Base-by-base conservation (phyloP, 2,888 invertebrate species). In the Tridacna gigas region DNA sequence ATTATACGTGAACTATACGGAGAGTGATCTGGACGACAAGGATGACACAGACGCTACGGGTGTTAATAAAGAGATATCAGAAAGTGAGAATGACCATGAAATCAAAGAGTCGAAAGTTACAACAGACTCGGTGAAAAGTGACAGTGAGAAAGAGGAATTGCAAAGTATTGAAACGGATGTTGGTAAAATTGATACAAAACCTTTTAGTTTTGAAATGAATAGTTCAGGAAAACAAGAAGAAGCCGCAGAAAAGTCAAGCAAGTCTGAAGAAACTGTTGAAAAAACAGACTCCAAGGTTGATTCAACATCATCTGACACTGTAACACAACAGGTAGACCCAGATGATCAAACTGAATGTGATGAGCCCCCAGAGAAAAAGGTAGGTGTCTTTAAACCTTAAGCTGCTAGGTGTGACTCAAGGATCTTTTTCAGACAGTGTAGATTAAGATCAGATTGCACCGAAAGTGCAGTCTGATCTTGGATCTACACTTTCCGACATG, bases 301-400 rank as follows among this genome's bases (percentile, higher is more conserved):
- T 22, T 25, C 63, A 63, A 63, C 63, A 63, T 15, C 15, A 56
- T 20, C 15, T 15, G 20, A 15, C 15, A 20, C 2, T 20, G 56
- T 56, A 20, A 20, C 15, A 56, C 56, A 56, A 11, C 22, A 65
- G 25, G 12, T 3, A 0, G 61, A 61, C 11, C 20, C 28, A 45
- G 60, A 28, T 11, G 73, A 73, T 56, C 28, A 51, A 60, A 37
- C 12, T n/a, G 69, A 37, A 9, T 25, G n/a, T 22, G 85, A 80
- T 74, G 85, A 56, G 67, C 85, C 85, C 15, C 82, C 85, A 7
- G 85, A 82, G 51, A 85, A 85, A 66, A 85, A 65, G 77, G 85
- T 80, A 77, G 75, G 61, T 28, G 0, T 25, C 22, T 37, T 28
- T 5, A 45, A 56, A 56, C 56, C n/a, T n/a, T n/a, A n/a, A n/a